Base-by-base conservation (phyloP, 92 coral and sea anemone genomes). In the Phymanthus crucifer region DNA sequence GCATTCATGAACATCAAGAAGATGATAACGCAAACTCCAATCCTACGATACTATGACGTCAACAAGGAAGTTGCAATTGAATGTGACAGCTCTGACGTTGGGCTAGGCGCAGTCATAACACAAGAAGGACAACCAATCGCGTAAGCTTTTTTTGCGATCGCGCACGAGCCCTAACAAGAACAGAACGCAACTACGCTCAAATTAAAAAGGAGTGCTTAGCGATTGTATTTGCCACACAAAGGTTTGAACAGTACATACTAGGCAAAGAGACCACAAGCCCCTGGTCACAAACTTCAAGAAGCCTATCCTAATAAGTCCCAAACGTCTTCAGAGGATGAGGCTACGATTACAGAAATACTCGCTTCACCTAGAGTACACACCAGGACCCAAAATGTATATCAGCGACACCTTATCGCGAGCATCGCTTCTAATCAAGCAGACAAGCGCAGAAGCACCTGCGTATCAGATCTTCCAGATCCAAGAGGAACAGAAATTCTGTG, bases 141-240 rank as follows among this genome's bases (percentile, higher is more conserved):
- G n/a, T n/a, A n/a, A n/a, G n/a, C n/a, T n/a, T n/a, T n/a, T n/a
- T n/a, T n/a, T n/a, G n/a, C n/a, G n/a, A n/a, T n/a, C n/a, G n/a
- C n/a, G n/a, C n/a, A n/a, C n/a, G n/a, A 38, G 68, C 84, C 32
- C 78, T 87, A 5, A 80, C 89, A 67, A 64, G 61, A 32, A 86
- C 78, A n/a, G 86, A 81, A 23, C 34, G 78, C 2, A 72, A 85
- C 36, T 88, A 76, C 31, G 86, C 86, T 37, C 86, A 88, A 57
- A 84, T 84, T 18, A 86, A 84, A 32, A 84, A 84, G 40, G 88
- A 88, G 40, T 70, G 83, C 48, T 64, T 88, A 66, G 85, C 85
- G n/a, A 83, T 79, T 37, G 88, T 84, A 13, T 88, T 88, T 48
- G 88, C 88, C 9, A 48, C 78, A 35, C 83, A 88, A 54, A 56